These are phyloP conservation scores for Cercocebus atys DNA, from an alignment of 2,113 vertebrate genomes.

Conservation along the genomic window DNA sequence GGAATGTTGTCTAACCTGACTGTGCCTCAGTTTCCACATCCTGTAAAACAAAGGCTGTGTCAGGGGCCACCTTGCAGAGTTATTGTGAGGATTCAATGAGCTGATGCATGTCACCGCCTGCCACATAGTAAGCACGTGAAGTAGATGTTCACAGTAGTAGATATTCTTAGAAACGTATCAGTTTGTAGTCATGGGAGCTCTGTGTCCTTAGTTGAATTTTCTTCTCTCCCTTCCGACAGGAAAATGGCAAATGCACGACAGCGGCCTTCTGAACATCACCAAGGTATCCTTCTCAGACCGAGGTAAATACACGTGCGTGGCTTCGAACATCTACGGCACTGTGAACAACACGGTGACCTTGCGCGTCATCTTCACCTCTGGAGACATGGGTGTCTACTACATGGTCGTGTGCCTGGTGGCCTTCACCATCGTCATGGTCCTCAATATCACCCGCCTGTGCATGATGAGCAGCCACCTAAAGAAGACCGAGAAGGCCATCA, in stretches of 20 bases:
- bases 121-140: background rate
- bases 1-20: background rate
- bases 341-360: constrained; percentile 95
- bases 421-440: constrained; percentile 96
- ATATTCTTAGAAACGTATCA: background rate
- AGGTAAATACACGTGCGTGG: constrained; percentile 96
- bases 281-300: constrained; percentile 94
- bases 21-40: background rate
- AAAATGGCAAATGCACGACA: constrained; percentile 92
- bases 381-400: constrained; percentile 99
- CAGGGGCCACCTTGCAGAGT: background rate
- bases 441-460: constrained; percentile 97
- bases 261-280: constrained; percentile 94
- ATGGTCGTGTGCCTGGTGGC: constrained; percentile 98
- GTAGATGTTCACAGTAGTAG: background rate
- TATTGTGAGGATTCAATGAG: background rate
- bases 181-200: background rate
- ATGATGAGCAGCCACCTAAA: constrained; percentile 99
- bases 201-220: constrained; percentile 39
- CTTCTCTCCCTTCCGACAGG: constrained; percentile 81
- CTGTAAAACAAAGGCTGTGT: background rate
- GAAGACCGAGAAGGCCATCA: constrained; percentile 99
- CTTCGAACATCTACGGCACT: constrained; percentile 89
- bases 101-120: accelerated
- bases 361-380: constrained; percentile 94